Evolutionary conservation across 2,888 invertebrate genomes (phyloP), one percentile per base, ranked within the genome.

Genomic region (Tinea semifulvella): DNA sequence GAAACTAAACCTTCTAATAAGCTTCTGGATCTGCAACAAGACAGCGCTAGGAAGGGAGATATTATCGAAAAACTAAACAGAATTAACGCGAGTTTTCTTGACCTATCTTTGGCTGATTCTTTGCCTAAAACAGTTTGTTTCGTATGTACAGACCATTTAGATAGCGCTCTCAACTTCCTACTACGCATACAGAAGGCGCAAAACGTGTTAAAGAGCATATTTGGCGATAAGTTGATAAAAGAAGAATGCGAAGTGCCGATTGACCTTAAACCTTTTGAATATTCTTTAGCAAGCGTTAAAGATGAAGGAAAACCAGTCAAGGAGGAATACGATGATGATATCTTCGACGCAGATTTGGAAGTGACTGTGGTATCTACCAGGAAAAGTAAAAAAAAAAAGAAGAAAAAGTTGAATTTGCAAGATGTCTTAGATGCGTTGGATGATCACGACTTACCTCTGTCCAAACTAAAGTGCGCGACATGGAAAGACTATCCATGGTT

Each of bases 401-500:
- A 48, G n/a, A 50, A 47, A 40, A 46, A 43, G 2, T 4, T 6
- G 3, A 13, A 7, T 6, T 13, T 17, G 22, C 11, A 2, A 6
- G 42, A 36, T 11, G 52, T 45, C 44, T 46, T 58, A 3, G 59
- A 61, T 17, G 46, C 49, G 0, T 50, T 63, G 16, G 40, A 40
- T 6, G 40, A 40, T n/a, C 7, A 38, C 11, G 40, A 20, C 0
- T 48, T 65, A 20, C 56, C 65, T 1, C 61, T 65, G 35, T 46
- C 64, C 1, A 65, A 68, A 55, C 39, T 66, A 10, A 43, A 43
- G 7, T 43, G 43, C 19, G 31, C n/a, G 3, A 60, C 69, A 0
- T 76, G 75, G 74, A 54, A 58, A 20, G 63, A 69, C 28, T 76
- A 63, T 35, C 55, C 42, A 11, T 76, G 76, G 76, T 57, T 54